Percentiles rank a stretch among this genome's conserved stretches.
Conservation (phyloP, 2,888 invertebrate species). For the Cinara cedri region DNA sequence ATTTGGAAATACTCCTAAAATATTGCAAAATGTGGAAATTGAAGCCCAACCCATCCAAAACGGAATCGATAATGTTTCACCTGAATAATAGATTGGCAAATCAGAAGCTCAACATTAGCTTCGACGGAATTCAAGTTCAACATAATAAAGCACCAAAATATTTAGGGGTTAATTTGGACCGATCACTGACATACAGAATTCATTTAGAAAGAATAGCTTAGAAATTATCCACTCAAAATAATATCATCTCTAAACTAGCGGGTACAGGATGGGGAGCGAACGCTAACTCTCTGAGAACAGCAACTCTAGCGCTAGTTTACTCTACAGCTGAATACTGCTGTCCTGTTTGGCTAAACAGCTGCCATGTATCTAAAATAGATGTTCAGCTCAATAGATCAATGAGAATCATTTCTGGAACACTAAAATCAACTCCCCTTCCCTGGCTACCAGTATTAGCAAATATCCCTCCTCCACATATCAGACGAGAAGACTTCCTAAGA, state of each 20-base stretch:
- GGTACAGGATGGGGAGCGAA: conserved; percentile 52
- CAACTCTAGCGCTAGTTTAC: conserved; percentile 51
- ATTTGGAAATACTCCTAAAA: conserved; percentile 17
- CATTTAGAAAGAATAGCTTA: conserved; percentile 48
- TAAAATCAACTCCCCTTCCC: background rate
- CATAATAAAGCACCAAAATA: conserved; percentile 57
- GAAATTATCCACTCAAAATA: background rate
- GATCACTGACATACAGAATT: conserved; percentile 58
- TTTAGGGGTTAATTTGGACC: conserved; percentile 58
- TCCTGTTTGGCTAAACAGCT: conserved; percentile 1
- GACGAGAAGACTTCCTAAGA: no score
- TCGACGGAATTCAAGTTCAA: conserved; percentile 16
- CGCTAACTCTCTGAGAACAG: conserved; percentile 53
- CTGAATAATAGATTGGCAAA: conserved; percentile 27
- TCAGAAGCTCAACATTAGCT: conserved; percentile 28
- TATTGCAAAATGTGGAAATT: conserved; percentile 50
- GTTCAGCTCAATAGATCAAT: conserved; percentile 3
- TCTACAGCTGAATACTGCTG: conserved; percentile 56
- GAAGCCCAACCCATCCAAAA: conserved; percentile 32
- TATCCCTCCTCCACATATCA: no score
- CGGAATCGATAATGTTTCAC: conserved; percentile 33
- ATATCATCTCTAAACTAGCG: background rate
- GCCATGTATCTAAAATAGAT: conserved; percentile 17
- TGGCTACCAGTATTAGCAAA: no score
- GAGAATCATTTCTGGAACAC: conserved; percentile 9